Percentiles rank a stretch among this genome's conserved stretches.
phyloP scores from a whole-genome alignment of 2,797 vertebrate genomes.

The Sebastes flavidus region DNA sequence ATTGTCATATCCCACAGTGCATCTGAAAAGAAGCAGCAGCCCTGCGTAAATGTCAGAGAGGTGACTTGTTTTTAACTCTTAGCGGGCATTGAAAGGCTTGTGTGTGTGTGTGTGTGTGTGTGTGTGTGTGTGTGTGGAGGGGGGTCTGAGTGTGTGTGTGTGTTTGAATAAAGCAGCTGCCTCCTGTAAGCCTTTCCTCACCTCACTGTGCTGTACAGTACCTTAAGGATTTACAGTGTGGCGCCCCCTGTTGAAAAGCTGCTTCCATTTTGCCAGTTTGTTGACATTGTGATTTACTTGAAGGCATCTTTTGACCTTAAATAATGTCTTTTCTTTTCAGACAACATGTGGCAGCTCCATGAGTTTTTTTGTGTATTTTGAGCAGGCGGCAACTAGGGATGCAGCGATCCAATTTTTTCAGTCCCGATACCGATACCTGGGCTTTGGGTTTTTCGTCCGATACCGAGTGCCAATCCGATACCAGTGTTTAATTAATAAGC shows the following conservation, averaged over 20 bases:
- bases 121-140: background rate
- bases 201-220: constrained; percentile 21
- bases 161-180: constrained; percentile 58
- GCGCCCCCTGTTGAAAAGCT: constrained; percentile 65
- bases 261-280: constrained; percentile 3
- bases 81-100: constrained; percentile 40
- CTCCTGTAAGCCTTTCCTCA: constrained; percentile 41
- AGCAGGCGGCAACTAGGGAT: background rate
- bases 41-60: constrained; percentile 76
- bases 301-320: background rate
- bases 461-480: too few species aligned
- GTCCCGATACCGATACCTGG: too few species aligned
- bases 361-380: background rate
- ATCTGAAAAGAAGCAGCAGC: constrained; percentile 78
- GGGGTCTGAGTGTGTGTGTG: constrained; percentile 6
- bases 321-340: background rate
- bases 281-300: constrained; percentile 30
- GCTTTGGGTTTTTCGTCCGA: too few species aligned
- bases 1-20: constrained; percentile 79
- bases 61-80: constrained; percentile 82
- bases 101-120: constrained; percentile 5
- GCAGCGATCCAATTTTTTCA: too few species aligned
- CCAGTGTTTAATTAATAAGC: too few species aligned
- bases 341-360: background rate
- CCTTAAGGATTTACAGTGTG: constrained; percentile 44